A percentile compares a stretch with the other conserved stretches of the same genome.
Conservation (phyloP, 2,888 invertebrate species). For the Cenopis cana region DNA sequence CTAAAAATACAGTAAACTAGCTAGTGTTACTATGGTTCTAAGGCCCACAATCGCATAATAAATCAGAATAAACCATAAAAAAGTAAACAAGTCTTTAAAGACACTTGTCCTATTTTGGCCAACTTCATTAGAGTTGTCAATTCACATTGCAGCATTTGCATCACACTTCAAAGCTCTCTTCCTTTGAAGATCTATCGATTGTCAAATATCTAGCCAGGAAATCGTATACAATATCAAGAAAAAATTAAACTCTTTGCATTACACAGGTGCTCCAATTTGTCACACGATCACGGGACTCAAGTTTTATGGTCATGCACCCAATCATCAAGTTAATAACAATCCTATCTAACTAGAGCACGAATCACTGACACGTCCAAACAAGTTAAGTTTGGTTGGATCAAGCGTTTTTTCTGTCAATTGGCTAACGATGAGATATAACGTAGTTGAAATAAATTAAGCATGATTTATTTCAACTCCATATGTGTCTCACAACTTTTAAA, state of each 20-base stretch:
- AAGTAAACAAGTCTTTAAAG: too few species aligned
- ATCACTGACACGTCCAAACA: constrained; percentile 11
- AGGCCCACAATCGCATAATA: not conserved
- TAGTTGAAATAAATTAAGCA: too few species aligned
- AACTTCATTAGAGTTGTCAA: too few species aligned
- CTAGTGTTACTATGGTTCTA: constrained; percentile 3
- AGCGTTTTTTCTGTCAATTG: not conserved
- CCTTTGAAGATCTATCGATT: too few species aligned
- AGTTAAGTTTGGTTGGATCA: not conserved
- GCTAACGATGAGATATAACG: not conserved
- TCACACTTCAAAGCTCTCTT: too few species aligned
- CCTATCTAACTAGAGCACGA: constrained; percentile 1
- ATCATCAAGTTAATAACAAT: not conserved
- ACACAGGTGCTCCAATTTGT: not conserved
- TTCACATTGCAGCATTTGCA: too few species aligned
- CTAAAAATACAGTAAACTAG: constrained; percentile 1
- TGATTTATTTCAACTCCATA: not conserved
- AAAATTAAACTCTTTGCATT: too few species aligned
- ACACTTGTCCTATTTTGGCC: too few species aligned
- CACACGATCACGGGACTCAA: not conserved
- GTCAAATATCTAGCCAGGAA: too few species aligned
- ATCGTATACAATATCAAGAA: too few species aligned
- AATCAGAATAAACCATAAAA: not conserved
- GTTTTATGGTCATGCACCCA: not conserved
- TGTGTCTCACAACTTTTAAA: not conserved